phyloP scores from a whole-genome alignment of 2,797 vertebrate species.

The Euthynnus affinis region DNA sequence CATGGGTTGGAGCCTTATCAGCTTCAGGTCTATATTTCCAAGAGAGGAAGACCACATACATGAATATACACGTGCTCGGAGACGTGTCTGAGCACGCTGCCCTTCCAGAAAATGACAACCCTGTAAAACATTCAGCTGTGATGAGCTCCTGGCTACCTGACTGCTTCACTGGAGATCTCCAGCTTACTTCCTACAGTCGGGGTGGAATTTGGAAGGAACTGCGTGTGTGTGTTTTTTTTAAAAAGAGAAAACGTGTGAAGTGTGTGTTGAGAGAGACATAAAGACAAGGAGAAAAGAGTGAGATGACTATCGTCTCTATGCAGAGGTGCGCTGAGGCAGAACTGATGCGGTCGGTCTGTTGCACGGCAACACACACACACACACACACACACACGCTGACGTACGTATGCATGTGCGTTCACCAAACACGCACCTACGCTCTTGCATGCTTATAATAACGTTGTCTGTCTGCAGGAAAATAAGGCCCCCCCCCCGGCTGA shows the following conservation, averaged over 20 bases:
- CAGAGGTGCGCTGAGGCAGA: slow-evolving; percentile 13
- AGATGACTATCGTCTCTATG: slow-evolving; percentile 20
- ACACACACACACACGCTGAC: slow-evolving; percentile 15
- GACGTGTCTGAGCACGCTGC: slow-evolving; percentile 59
- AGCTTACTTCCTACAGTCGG: slow-evolving; percentile 25
- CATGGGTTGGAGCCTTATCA: slow-evolving; percentile 42
- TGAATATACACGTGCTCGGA: slow-evolving; percentile 41
- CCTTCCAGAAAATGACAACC: slow-evolving; percentile 67
- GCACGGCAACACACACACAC: slow-evolving; percentile 23
- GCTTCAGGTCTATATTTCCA: slow-evolving; percentile 31
- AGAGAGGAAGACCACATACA: slow-evolving; percentile 30
- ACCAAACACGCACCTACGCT: slow-evolving; percentile 5
- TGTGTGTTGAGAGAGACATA: slow-evolving; percentile 3
- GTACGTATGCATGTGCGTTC: neutral
- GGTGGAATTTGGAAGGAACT: slow-evolving; percentile 14
- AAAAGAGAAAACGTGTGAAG: too few species aligned
- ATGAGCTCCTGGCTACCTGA: slow-evolving; percentile 55
- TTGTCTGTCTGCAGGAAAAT: slow-evolving; percentile 46
- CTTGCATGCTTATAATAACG: slow-evolving; percentile 33
- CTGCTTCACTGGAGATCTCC: slow-evolving; percentile 27
- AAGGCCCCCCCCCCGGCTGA: slow-evolving; percentile 27
- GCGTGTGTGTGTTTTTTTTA: neutral
- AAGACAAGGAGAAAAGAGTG: neutral
- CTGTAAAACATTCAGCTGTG: slow-evolving; percentile 59
- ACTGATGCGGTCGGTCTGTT: slow-evolving; percentile 35